Evolutionary conservation across 2,888 invertebrate species (phyloP).

Genomic region (Uropetala carovei): DNA sequence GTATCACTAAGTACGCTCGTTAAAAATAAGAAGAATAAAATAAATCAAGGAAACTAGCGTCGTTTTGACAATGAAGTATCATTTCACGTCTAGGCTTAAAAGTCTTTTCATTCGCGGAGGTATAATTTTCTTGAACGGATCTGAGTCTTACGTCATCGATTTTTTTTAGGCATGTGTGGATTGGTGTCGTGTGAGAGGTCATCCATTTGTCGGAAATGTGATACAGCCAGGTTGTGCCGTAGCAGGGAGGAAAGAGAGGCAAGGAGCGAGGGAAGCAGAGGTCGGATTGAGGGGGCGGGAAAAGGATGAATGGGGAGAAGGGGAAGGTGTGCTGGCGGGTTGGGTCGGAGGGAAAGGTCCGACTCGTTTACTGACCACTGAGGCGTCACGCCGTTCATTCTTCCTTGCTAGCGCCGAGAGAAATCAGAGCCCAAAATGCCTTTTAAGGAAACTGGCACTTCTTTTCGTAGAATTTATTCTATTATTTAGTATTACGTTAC

Average conservation of each 20-base stretch:
- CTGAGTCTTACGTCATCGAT: neutral
- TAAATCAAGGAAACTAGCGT: no score
- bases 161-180: neutral
- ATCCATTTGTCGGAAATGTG: neutral
- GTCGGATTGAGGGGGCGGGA: neutral
- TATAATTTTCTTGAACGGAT: neutral
- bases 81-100: no score
- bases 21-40: no score
- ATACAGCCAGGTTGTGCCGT: neutral
- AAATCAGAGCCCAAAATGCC: constrained; percentile 4
- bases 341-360: neutral
- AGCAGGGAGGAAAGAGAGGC: neutral
- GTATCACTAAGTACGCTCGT: no score
- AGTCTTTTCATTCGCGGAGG: neutral
- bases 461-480: neutral
- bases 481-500: neutral
- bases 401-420: neutral
- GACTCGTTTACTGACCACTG: constrained; percentile 7
- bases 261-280: neutral
- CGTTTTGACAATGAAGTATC: no score
- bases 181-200: neutral
- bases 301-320: neutral
- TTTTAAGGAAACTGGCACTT: neutral
- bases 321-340: neutral
- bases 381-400: neutral